Base-by-base conservation (phyloP, 2,797 vertebrate genomes). In the Buceros bicornis region DNA sequence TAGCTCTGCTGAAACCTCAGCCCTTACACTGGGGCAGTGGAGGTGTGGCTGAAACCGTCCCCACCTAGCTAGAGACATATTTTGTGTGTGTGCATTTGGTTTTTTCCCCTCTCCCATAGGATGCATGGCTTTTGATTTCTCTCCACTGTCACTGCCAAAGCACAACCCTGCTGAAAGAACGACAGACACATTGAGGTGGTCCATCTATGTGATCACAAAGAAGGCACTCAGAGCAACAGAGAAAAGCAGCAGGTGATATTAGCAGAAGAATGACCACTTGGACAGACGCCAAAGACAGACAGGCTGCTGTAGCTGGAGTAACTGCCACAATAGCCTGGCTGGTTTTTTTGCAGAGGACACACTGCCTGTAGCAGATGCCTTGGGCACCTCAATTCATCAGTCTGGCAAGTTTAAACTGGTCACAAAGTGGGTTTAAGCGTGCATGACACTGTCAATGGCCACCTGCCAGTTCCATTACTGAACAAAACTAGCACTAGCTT, bases 11-110 rank as follows among this genome's bases (percentile, higher is more conserved):
- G 61, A 45, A 78, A 35, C 48, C 40, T 64, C 57, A 74, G 47
- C 24, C 40, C 35, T 47, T 8, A 13, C 4, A 3, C 48, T 40
- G 40, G 17, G 31, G 17, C 48, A 21, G 80, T 2, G 26, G 35
- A 35, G 35, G 10, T 20, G 20, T 2, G 6, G 62, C 58, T 26
- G 33, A 67, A 74, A 53, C 28, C n/a, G 21, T 71, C 69, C 26
- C 15, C 11, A 1, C 17, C 48, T 8, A 31, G 25, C n/a, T 20
- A 65, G 43, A 83, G 50, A 60, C 19, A 19, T 22, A 1, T 51
- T 43, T 13, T 5, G 4, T n/a, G 26, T 5, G 19, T 10, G 6
- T 2, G 5, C 16, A 8, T 15, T 5, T 13, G 31, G 1, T 6
- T 25, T 50, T 43, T 19, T 8, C 6, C 24, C 29, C 17, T 9